Conservation (phyloP, 1,140 invertebrate species). For the Zeugodacus cucurbitae region DNA sequence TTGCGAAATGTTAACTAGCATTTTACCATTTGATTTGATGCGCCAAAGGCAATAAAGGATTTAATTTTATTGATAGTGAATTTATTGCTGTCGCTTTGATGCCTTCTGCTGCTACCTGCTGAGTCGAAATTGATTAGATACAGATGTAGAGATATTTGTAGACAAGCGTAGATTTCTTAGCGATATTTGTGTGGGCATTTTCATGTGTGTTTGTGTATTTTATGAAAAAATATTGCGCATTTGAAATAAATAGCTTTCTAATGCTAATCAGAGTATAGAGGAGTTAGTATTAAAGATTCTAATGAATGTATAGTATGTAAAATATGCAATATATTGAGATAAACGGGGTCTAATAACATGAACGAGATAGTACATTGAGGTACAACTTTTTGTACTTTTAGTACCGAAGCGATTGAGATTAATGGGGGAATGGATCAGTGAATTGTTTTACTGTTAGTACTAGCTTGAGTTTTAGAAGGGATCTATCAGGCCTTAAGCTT, state of each 20-base stretch:
- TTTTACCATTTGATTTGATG: conserved; percentile 1
- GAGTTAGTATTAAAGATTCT: not conserved
- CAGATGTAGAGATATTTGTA: not conserved
- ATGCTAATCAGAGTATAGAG: not conserved
- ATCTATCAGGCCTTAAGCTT: too few relatives aligned
- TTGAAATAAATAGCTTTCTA: not conserved
- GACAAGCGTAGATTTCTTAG: not conserved
- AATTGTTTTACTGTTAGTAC: too few relatives aligned
- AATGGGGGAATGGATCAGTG: too few relatives aligned
- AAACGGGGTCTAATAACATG: too few relatives aligned
- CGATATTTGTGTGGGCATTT: not conserved
- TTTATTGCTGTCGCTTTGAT: conserved; percentile 22
- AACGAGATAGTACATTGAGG: too few relatives aligned
- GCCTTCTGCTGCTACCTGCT: not conserved
- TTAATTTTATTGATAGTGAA: conserved; percentile 9
- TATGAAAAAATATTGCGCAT: not conserved
- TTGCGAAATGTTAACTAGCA: not conserved
- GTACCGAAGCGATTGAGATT: too few relatives aligned
- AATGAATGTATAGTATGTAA: not conserved
- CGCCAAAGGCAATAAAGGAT: conserved; percentile 28
- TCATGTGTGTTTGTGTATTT: not conserved
- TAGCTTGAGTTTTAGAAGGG: too few relatives aligned
- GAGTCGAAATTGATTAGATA: conserved; percentile 30
- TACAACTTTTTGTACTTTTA: too few relatives aligned
- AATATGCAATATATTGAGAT: too few relatives aligned